phyloP scores from a whole-genome alignment of 2,888 invertebrate species.

The Aethes cnicana region DNA sequence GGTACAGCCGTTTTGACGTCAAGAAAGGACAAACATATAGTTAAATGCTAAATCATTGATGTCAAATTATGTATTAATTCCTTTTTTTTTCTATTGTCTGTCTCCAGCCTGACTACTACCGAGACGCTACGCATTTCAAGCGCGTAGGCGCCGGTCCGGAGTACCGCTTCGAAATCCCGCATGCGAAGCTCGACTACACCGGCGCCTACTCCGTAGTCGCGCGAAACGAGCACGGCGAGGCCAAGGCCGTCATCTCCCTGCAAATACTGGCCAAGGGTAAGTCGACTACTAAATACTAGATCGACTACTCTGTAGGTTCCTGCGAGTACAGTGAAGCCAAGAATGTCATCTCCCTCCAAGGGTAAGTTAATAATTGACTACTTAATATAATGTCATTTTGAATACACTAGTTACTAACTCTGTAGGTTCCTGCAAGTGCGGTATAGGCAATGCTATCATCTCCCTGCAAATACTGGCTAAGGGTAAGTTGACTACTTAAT shows the following conservation, averaged over 20 bases:
- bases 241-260: slow-evolving; percentile 92
- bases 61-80: too few relatives aligned
- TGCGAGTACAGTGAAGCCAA: slow-evolving; percentile 91
- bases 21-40: too few relatives aligned
- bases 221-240: slow-evolving; percentile 90
- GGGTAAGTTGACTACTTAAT: too few relatives aligned
- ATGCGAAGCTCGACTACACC: slow-evolving; percentile 92
- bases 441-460: too few relatives aligned
- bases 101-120: slow-evolving; percentile 91
- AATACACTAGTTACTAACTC: too few relatives aligned
- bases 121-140: slow-evolving; percentile 91
- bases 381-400: too few relatives aligned
- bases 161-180: slow-evolving; percentile 92
- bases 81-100: not conserved
- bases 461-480: too few relatives aligned
- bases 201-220: slow-evolving; percentile 94
- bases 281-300: too few relatives aligned
- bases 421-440: too few relatives aligned
- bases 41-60: too few relatives aligned
- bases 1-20: too few relatives aligned
- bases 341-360: slow-evolving; percentile 92
- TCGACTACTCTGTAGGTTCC: slow-evolving; percentile 92
- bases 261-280: slow-evolving; percentile 92
- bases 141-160: slow-evolving; percentile 89
- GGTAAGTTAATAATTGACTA: slow-evolving; percentile 69